Evolutionary conservation across 1,140 invertebrate species (phyloP).

Genomic region (Calosoma granatense): DNA sequence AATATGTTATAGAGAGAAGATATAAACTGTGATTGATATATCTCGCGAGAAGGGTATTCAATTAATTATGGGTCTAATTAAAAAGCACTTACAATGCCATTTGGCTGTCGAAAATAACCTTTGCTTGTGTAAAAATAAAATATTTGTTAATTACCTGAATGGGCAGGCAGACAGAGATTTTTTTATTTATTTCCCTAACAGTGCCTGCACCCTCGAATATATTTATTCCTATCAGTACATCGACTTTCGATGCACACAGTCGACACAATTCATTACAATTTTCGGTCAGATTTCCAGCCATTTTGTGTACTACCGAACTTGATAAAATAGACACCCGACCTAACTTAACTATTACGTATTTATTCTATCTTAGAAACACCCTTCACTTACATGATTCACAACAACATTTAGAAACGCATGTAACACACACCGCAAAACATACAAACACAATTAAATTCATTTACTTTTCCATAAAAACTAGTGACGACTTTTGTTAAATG

Average conservation of each 20-base stretch:
- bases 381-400: background rate
- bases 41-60: background rate
- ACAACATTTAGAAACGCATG: background rate
- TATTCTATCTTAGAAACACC: background rate
- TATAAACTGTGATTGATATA: too few species aligned
- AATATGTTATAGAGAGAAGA: too few species aligned
- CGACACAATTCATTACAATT: slow-evolving; percentile 37
- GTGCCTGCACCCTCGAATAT: slow-evolving; percentile 46
- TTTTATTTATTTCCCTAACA: slow-evolving; percentile 46
- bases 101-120: slow-evolving; percentile 2
- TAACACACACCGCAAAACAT: too few species aligned
- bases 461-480: background rate
- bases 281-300: slow-evolving; percentile 3
- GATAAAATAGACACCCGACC: background rate
- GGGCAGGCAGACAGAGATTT: slow-evolving; percentile 47
- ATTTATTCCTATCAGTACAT: slow-evolving; percentile 42
- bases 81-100: background rate
- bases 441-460: too few species aligned
- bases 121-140: slow-evolving; percentile 7
- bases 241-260: slow-evolving; percentile 45
- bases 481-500: background rate
- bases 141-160: slow-evolving; percentile 39
- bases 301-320: slow-evolving; percentile 7
- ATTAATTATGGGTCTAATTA: background rate
- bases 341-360: background rate